Conservation (phyloP, 1,140 invertebrate species). For the Drosophila murphyi region DNA sequence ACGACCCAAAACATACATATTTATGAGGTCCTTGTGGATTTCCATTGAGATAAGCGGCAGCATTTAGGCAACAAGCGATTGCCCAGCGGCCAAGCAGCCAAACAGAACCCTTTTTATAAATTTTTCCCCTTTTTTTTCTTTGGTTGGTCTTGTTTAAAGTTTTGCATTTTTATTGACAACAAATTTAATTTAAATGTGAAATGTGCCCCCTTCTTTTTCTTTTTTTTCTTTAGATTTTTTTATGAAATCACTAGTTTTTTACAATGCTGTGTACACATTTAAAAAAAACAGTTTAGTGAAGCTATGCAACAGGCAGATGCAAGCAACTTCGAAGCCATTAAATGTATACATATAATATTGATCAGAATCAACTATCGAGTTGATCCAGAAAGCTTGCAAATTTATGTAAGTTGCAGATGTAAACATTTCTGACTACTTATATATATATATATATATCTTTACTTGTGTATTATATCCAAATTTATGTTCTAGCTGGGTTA, state of each 20-base stretch:
- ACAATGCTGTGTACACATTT: no score
- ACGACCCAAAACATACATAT: conserved; percentile 60
- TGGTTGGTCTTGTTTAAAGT: conserved; percentile 30
- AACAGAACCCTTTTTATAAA: conserved; percentile 37
- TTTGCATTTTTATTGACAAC: conserved; percentile 45
- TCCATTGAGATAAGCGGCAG: conserved; percentile 75
- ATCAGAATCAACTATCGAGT: no score
- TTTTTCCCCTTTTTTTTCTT: not conserved
- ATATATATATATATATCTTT: no score
- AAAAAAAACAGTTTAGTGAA: no score
- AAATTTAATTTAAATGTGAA: conserved; percentile 73
- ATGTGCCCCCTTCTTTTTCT: not conserved
- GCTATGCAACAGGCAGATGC: no score
- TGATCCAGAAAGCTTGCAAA: no score
- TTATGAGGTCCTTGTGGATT: conserved; percentile 78
- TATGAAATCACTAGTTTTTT: no score
- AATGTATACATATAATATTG: no score
- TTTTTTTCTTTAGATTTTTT: not conserved
- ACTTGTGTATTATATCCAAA: no score
- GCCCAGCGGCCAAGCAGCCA: conserved; percentile 22
- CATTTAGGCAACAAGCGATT: conserved; percentile 66
- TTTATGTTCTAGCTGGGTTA: not conserved
- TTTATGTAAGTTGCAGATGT: no score
- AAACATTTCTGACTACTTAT: no score
- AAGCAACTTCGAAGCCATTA: no score